phyloP scores from a whole-genome alignment of 2,888 invertebrate genomes.

The Agonopterix subpropinquella region DNA sequence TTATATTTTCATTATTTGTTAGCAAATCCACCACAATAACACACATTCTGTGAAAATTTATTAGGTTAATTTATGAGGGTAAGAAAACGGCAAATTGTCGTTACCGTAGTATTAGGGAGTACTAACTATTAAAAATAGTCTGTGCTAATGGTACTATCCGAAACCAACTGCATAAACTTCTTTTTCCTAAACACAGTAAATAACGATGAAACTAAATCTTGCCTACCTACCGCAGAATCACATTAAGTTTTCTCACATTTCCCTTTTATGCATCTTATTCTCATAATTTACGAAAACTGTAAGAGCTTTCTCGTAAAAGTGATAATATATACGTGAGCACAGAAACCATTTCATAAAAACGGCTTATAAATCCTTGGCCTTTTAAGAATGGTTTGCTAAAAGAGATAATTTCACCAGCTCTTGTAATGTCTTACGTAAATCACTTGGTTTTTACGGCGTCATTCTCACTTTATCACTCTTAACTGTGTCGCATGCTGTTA shows the following conservation, averaged over 20 bases:
- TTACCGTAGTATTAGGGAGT: too few relatives aligned
- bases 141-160: too few relatives aligned
- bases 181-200: too few relatives aligned
- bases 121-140: too few relatives aligned
- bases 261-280: constrained; percentile 4
- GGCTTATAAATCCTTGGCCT: constrained; percentile 15
- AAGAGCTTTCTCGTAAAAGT: constrained; percentile 11
- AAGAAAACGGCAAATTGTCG: too few relatives aligned
- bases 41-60: too few relatives aligned
- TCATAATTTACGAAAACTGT: constrained; percentile 10
- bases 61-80: too few relatives aligned
- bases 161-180: too few relatives aligned
- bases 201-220: too few relatives aligned
- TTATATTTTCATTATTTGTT: too few relatives aligned
- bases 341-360: constrained; percentile 16
- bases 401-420: constrained; percentile 11
- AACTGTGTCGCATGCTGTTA: too few relatives aligned
- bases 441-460: constrained; percentile 9
- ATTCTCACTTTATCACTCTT: constrained; percentile 3
- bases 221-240: neutral
- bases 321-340: constrained; percentile 8
- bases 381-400: constrained; percentile 10
- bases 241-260: constrained; percentile 6
- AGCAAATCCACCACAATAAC: too few relatives aligned
- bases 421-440: constrained; percentile 11